Evolutionary conservation across 2,113 vertebrate genomes (phyloP).

Genomic region (Gavialis gangeticus): DNA sequence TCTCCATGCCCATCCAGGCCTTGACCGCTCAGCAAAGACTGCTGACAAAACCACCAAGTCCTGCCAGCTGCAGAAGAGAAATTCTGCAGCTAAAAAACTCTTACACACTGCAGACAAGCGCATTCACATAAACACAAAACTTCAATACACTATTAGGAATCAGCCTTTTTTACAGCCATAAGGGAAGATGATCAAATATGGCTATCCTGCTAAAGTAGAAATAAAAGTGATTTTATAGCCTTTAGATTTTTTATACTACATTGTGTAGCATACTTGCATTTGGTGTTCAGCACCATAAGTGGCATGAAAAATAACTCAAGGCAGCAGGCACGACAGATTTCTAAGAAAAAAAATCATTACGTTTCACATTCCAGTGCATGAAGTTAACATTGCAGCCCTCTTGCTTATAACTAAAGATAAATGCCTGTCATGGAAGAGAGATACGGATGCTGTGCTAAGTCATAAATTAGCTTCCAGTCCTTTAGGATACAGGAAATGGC

Average conservation of each 20-base stretch:
- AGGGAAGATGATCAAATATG: constrained; percentile 25
- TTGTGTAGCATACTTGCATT: background rate
- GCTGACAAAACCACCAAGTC: background rate
- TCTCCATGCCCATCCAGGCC: rapidly evolving
- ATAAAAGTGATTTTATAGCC: constrained; percentile 4
- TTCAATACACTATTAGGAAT: background rate
- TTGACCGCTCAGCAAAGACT: background rate
- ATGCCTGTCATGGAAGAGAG: background rate
- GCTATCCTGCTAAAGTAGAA: constrained; percentile 11
- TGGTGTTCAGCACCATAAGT: constrained; percentile 18
- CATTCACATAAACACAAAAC: rapidly evolving
- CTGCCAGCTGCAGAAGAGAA: rapidly evolving
- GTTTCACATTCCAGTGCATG: constrained; percentile 33
- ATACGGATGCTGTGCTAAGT: background rate
- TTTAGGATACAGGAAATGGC: background rate
- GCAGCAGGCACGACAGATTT: constrained; percentile 10
- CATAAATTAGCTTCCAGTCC: constrained; percentile 3
- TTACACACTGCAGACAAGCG: rapidly evolving
- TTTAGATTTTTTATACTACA: constrained; percentile 1
- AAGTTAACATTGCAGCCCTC: background rate
- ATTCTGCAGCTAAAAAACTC: background rate
- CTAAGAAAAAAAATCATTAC: background rate
- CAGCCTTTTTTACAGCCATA: background rate
- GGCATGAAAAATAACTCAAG: constrained; percentile 67
- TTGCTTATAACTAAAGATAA: constrained; percentile 35